Conservation (phyloP, 2,888 invertebrate species). For the Lasioglossum morio region DNA sequence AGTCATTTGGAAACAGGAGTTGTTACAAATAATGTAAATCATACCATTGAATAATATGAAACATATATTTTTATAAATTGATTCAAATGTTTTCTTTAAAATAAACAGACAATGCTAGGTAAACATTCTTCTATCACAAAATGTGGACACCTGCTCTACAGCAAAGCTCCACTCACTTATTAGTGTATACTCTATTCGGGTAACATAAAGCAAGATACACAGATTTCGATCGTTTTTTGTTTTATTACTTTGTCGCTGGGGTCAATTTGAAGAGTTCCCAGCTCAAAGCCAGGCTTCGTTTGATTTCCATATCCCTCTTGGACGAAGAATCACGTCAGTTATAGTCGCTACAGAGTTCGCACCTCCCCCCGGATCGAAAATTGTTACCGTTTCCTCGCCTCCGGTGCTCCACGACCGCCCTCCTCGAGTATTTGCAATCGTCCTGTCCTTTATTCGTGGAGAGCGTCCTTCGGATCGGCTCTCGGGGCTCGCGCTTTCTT, state of each 20-base stretch:
- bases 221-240: background rate
- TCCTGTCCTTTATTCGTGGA: slow-evolving; percentile 26
- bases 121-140: background rate
- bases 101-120: background rate
- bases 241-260: background rate
- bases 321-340: background rate
- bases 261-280: background rate
- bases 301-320: background rate
- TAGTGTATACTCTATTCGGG: background rate
- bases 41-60: no score
- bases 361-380: slow-evolving; percentile 1
- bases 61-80: no score
- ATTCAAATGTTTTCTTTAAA: no score
- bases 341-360: background rate
- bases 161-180: no score
- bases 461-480: slow-evolving; percentile 11
- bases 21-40: no score
- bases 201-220: background rate
- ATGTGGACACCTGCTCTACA: background rate
- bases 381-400: slow-evolving; percentile 16
- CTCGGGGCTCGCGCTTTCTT: slow-evolving; percentile 35
- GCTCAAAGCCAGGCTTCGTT: background rate
- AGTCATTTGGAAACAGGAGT: no score
- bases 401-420: slow-evolving; percentile 12
- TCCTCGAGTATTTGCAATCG: slow-evolving; percentile 33